Evolutionary conservation across 1,140 invertebrate genomes (phyloP).

Genomic region (Panonychus citri): DNA sequence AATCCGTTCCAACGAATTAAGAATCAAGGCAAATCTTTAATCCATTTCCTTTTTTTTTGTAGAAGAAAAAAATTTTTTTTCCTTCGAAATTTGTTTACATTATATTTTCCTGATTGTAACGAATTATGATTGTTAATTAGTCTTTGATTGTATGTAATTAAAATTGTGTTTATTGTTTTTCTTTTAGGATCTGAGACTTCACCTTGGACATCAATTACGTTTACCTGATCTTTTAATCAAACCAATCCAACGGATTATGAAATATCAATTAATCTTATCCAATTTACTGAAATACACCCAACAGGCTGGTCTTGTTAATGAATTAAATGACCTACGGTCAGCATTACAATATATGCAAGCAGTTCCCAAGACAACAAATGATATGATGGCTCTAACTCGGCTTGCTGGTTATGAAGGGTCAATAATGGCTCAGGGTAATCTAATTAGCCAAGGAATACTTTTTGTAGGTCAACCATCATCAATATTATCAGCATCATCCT

Average conservation of each 20-base stretch:
- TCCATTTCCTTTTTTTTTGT: too few species aligned
- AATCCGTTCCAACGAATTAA: too few species aligned
- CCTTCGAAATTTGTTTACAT: too few species aligned
- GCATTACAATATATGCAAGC: slow-evolving; percentile 58
- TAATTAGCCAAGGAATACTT: slow-evolving; percentile 65
- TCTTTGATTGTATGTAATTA: too few species aligned
- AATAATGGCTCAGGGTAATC: slow-evolving; percentile 84
- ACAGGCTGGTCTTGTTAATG: slow-evolving; percentile 30
- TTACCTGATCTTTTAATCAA: slow-evolving; percentile 85
- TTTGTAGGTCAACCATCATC: slow-evolving; percentile 41
- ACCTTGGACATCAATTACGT: slow-evolving; percentile 73
- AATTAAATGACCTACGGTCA: slow-evolving; percentile 41
- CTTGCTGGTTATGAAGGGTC: slow-evolving; percentile 91
- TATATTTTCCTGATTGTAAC: too few species aligned
- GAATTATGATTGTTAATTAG: not conserved
- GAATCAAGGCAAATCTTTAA: too few species aligned
- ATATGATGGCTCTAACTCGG: slow-evolving; percentile 94
- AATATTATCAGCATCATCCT: slow-evolving; percentile 1
- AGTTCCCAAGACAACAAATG: slow-evolving; percentile 85
- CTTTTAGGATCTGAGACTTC: slow-evolving; percentile 49
- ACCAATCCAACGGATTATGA: slow-evolving; percentile 89
- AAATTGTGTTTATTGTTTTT: not conserved
- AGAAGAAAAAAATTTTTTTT: too few species aligned
- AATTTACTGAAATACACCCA: slow-evolving; percentile 32
- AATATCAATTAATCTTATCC: slow-evolving; percentile 77